These are phyloP conservation scores for Listrodromus nycthemerus DNA, from an alignment of 2,888 invertebrate species.

Conservation along the genomic window DNA sequence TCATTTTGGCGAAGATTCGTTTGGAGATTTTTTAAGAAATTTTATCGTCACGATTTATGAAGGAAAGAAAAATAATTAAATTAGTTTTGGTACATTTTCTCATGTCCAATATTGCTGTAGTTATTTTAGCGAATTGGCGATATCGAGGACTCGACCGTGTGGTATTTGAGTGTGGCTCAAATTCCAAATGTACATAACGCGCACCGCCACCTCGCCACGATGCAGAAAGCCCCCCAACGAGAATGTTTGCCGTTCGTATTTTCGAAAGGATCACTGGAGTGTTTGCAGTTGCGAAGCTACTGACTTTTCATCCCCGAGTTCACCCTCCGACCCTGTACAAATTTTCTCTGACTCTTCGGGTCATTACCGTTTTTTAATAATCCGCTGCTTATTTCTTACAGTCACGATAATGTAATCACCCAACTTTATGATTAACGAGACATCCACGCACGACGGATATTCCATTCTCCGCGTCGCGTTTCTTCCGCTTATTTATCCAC, in stretches of 20 bases:
- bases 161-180: slow-evolving; percentile 27
- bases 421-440: neutral
- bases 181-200: slow-evolving; percentile 55
- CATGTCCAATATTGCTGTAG: too few relatives aligned
- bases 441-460: too few relatives aligned
- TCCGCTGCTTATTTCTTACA: neutral
- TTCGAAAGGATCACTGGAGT: slow-evolving; percentile 67
- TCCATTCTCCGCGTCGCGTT: too few relatives aligned
- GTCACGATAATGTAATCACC: neutral
- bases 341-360: neutral
- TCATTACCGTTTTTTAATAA: neutral
- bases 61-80: too few relatives aligned
- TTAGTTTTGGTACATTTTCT: too few relatives aligned
- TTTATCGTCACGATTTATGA: too few relatives aligned
- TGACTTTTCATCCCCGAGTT: slow-evolving; percentile 64
- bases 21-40: too few relatives aligned
- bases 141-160: neutral
- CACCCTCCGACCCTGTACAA: neutral
- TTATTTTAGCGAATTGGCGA: slow-evolving; percentile 19
- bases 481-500: too few relatives aligned
- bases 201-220: slow-evolving; percentile 36
- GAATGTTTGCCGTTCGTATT: slow-evolving; percentile 66
- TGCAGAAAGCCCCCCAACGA: slow-evolving; percentile 2
- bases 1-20: too few relatives aligned
- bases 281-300: slow-evolving; percentile 61